A percentile compares a stretch with the other conserved stretches of the same genome.
These are phyloP conservation scores for Rousettus leschenaultii DNA, from an alignment of 2,113 vertebrate species.

Conservation along the genomic window DNA sequence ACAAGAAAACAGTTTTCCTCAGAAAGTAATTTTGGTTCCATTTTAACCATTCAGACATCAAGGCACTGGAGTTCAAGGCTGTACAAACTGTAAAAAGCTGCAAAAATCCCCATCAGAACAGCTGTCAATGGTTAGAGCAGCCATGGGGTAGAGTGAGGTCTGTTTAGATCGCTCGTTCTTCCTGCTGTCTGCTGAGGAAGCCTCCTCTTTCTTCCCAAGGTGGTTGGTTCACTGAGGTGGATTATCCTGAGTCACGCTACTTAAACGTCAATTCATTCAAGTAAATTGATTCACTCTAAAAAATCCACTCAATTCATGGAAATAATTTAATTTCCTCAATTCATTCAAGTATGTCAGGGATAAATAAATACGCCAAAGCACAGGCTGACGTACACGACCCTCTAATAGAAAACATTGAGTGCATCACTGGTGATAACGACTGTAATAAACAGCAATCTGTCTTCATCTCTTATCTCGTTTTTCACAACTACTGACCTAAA, in stretches of 20 bases:
- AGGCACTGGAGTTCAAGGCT: neutral
- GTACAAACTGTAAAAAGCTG: neutral
- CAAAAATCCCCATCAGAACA: neutral
- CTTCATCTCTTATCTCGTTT: neutral
- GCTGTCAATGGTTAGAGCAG: neutral
- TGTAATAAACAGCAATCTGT: neutral
- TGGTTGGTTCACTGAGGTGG: rapidly evolving
- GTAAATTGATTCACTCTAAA: neutral
- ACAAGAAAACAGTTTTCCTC: neutral
- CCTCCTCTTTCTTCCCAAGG: neutral
- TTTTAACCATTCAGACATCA: neutral
- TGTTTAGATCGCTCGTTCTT: neutral
- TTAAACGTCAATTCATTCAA: neutral
- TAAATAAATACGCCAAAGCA: neutral
- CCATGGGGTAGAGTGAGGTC: rapidly evolving
- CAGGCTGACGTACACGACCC: neutral
- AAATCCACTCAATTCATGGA: neutral
- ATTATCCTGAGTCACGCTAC: neutral
- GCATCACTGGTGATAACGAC: neutral
- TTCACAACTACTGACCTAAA: neutral
- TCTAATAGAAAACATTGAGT: neutral
- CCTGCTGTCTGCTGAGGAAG: rapidly evolving
- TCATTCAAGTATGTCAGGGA: neutral
- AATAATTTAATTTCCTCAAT: neutral
- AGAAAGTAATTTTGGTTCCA: neutral